phyloP scores from a whole-genome alignment of 2,797 vertebrate species.

The Pseudochirops cupreus region DNA sequence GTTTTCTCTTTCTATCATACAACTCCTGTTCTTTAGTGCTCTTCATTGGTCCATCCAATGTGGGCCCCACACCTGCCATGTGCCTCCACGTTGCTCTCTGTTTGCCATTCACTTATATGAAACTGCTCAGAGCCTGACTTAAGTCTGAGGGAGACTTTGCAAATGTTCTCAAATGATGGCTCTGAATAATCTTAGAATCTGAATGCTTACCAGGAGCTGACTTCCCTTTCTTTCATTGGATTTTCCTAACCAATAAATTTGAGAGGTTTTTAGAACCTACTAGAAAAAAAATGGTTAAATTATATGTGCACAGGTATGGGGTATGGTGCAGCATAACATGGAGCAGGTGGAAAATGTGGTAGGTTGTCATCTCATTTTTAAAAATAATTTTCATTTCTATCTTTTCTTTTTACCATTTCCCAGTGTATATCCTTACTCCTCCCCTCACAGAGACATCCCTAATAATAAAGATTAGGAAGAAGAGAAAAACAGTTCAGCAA shows the following conservation, averaged over 20 bases:
- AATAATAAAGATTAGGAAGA: background rate
- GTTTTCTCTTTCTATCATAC: background rate
- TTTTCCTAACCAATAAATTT: conserved; percentile 2
- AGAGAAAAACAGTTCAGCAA: background rate
- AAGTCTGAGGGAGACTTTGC: background rate
- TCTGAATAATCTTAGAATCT: conserved; percentile 24
- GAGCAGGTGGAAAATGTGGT: background rate
- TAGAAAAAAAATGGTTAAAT: conserved; percentile 7
- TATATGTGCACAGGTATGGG: background rate
- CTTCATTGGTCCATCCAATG: background rate
- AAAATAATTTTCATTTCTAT: background rate
- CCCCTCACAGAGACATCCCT: background rate
- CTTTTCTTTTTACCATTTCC: background rate
- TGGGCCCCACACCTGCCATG: background rate
- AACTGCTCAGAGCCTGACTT: conserved; percentile 2
- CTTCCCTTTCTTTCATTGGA: conserved; percentile 28
- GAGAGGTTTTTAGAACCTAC: background rate
- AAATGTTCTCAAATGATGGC: background rate
- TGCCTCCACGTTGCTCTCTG: background rate
- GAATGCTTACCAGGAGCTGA: background rate
- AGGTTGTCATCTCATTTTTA: background rate
- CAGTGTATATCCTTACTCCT: background rate
- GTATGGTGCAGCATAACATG: background rate
- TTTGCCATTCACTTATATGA: background rate
- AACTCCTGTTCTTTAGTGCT: background rate